Percentiles rank a stretch among this genome's conserved stretches.
phyloP scores from a whole-genome alignment of 2,797 vertebrate species.

The Fistularia commersonii region DNA sequence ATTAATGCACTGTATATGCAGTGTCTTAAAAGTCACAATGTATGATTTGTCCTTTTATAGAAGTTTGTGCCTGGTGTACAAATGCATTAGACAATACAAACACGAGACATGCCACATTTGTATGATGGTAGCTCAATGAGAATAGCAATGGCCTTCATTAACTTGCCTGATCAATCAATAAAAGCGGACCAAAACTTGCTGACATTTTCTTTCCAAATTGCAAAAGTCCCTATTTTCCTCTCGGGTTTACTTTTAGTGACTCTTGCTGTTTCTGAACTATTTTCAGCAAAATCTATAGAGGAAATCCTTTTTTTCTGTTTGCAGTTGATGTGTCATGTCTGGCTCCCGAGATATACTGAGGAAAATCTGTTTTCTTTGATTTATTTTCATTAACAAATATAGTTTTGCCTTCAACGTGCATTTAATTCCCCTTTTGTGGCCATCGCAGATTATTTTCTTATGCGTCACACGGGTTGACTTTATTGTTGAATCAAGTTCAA shows the following conservation, averaged over 20 bases:
- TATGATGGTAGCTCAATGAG: background rate
- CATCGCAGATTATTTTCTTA: background rate
- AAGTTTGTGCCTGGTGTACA: too few relatives aligned
- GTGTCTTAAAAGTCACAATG: background rate
- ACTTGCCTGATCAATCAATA: constrained; percentile 5
- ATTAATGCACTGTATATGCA: background rate
- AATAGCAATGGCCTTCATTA: constrained; percentile 13
- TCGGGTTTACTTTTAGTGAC: constrained; percentile 1
- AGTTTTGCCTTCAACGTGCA: background rate
- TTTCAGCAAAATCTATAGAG: too few relatives aligned
- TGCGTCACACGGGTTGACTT: background rate
- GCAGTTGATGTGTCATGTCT: background rate
- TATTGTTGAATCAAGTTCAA: background rate
- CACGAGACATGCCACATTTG: too few relatives aligned
- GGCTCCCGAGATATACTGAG: too few relatives aligned
- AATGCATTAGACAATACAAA: too few relatives aligned
- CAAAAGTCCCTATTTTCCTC: constrained; percentile 10
- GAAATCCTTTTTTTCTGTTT: background rate
- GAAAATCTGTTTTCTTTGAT: too few relatives aligned
- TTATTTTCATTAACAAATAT: background rate
- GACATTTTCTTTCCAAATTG: constrained; percentile 8
- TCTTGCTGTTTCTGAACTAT: background rate
- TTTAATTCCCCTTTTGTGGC: background rate
- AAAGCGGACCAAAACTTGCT: background rate
- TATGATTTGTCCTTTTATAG: too few relatives aligned